A percentile compares a stretch with the other conserved stretches of the same genome.
phyloP scores from a whole-genome alignment of 1,140 invertebrate species.

The Arctopsyche grandis region DNA sequence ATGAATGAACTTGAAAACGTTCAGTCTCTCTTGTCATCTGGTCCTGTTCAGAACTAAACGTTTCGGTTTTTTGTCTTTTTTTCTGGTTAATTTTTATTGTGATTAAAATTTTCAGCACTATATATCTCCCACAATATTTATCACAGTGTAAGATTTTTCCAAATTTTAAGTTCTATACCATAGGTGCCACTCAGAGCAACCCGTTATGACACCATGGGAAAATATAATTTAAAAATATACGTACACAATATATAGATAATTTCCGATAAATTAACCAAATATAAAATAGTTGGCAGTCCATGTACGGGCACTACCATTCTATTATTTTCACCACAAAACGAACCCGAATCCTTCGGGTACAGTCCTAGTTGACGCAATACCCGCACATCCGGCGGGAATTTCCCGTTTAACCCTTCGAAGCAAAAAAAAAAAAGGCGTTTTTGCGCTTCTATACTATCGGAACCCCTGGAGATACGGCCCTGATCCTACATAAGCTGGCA shows the following conservation, averaged over 20 bases:
- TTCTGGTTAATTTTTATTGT: too few relatives aligned
- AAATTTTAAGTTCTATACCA: too few relatives aligned
- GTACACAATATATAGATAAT: neutral
- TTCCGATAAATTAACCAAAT: neutral
- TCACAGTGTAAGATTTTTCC: too few relatives aligned
- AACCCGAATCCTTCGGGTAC: neutral
- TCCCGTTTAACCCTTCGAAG: constrained; percentile 9
- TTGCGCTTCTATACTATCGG: neutral
- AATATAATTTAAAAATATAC: neutral
- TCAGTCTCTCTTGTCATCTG: too few relatives aligned
- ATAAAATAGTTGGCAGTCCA: neutral
- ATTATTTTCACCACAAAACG: neutral
- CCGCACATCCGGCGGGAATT: neutral
- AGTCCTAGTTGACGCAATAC: neutral
- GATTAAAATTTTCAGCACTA: too few relatives aligned
- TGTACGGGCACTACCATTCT: neutral
- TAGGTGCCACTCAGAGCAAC: too few relatives aligned
- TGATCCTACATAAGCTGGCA: neutral
- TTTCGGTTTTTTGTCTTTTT: too few relatives aligned
- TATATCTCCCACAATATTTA: too few relatives aligned
- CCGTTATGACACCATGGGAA: too few relatives aligned
- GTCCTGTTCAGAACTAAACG: too few relatives aligned
- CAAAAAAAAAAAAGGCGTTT: neutral
- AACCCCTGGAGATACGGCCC: neutral
- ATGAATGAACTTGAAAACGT: too few relatives aligned